Evolutionary conservation across 2,113 vertebrate genomes (phyloP).

Genomic region (Saccopteryx leptura): DNA sequence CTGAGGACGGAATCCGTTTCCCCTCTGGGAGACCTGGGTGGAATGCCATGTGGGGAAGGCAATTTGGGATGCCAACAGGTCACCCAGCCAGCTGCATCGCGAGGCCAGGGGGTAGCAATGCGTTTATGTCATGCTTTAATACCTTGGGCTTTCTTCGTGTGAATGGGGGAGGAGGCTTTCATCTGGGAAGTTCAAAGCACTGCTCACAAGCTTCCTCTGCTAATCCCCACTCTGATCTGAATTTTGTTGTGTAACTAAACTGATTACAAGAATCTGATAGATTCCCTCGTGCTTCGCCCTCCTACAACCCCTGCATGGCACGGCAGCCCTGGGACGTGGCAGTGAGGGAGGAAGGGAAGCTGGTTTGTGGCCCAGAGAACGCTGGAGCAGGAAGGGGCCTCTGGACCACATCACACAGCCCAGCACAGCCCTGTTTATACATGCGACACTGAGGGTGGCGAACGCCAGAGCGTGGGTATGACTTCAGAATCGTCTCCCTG

Average conservation of each 20-base stretch:
- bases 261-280: conserved; percentile 71
- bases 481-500: background rate
- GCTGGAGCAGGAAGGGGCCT: background rate
- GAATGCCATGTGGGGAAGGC: conserved; percentile 63
- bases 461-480: background rate
- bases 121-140: conserved; percentile 42
- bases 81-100: background rate
- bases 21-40: conserved; percentile 57
- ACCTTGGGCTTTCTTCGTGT: conserved; percentile 30
- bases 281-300: background rate
- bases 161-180: conserved; percentile 41
- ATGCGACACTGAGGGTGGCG: background rate
- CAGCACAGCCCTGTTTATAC: rapidly evolving
- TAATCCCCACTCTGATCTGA: conserved; percentile 81
- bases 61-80: conserved; percentile 45
- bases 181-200: conserved; percentile 80
- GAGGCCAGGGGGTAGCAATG: background rate
- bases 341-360: background rate
- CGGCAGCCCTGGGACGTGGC: background rate
- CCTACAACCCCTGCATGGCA: background rate
- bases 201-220: background rate
- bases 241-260: conserved; percentile 77
- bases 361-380: background rate
- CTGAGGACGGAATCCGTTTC: conserved; percentile 59
- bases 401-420: rapidly evolving